phyloP scores from a whole-genome alignment of 1,140 invertebrate genomes.

The Eciton burchellii region DNA sequence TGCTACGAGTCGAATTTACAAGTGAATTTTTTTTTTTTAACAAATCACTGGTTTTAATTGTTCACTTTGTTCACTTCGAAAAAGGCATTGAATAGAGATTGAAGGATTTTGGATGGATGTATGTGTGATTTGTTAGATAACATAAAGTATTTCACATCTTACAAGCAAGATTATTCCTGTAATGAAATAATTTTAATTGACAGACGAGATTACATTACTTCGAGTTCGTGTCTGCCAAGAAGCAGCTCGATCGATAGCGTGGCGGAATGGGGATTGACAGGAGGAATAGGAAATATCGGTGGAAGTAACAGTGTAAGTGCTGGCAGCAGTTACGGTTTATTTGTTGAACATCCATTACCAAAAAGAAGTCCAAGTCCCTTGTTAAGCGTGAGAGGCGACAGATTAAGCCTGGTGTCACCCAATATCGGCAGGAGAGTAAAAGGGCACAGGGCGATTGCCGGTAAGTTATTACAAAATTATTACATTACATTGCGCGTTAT shows the following conservation, averaged over 20 bases:
- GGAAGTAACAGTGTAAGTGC: slow-evolving; percentile 71
- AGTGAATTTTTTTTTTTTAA: too few relatives aligned
- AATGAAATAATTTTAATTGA: slow-evolving; percentile 45
- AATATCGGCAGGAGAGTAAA: slow-evolving; percentile 90
- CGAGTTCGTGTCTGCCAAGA: slow-evolving; percentile 86
- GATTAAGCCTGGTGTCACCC: slow-evolving; percentile 89
- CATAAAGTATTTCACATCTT: background rate
- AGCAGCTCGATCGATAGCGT: slow-evolving; percentile 92
- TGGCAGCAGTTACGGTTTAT: slow-evolving; percentile 78
- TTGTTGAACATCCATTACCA: slow-evolving; percentile 85
- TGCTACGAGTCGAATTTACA: too few relatives aligned
- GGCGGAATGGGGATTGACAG: slow-evolving; percentile 80
- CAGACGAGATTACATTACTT: slow-evolving; percentile 79
- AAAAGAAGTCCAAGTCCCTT: slow-evolving; percentile 84
- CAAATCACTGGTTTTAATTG: too few relatives aligned
- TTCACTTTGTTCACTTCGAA: too few relatives aligned
- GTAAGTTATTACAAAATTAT: slow-evolving; percentile 86
- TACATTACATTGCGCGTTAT: background rate
- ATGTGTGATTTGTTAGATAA: background rate
- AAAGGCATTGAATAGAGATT: too few relatives aligned
- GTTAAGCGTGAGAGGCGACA: slow-evolving; percentile 82
- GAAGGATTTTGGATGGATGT: background rate
- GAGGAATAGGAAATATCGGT: slow-evolving; percentile 75
- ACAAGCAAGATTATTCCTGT: background rate
- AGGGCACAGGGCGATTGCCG: slow-evolving; percentile 89